phyloP scores from a whole-genome alignment of 2,888 invertebrate genomes.

The Mesochorus sp. region DNA sequence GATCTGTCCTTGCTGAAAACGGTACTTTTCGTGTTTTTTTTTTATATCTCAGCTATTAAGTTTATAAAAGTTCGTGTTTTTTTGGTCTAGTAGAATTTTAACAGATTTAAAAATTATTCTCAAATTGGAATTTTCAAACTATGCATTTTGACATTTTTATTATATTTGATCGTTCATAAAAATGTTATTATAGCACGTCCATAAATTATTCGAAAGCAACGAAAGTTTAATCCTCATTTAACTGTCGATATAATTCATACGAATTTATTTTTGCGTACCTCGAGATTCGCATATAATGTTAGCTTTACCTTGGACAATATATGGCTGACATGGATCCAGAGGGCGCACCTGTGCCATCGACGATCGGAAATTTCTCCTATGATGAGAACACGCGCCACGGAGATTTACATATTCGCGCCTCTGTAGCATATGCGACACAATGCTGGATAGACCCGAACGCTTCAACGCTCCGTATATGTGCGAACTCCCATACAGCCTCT shows the following conservation, averaged over 20 bases:
- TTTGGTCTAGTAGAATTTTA: too few species aligned
- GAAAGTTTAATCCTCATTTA: constrained; percentile 21
- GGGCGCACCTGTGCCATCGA: constrained; percentile 46
- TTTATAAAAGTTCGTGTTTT: too few species aligned
- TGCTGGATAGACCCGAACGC: constrained; percentile 37
- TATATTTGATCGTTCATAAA: too few species aligned
- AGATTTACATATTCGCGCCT: constrained; percentile 42
- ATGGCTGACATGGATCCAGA: background rate
- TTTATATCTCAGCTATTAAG: too few species aligned
- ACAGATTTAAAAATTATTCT: too few species aligned
- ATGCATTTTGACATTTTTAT: too few species aligned
- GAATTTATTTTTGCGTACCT: constrained; percentile 15
- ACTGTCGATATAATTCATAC: constrained; percentile 34
- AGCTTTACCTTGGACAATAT: background rate
- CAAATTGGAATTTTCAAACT: too few species aligned
- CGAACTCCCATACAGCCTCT: constrained; percentile 9
- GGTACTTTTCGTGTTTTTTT: too few species aligned
- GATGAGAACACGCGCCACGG: constrained; percentile 27
- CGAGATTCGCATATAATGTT: background rate
- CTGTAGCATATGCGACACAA: constrained; percentile 20
- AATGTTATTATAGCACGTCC: background rate
- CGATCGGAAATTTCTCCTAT: constrained; percentile 47
- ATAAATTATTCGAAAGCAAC: constrained; percentile 19
- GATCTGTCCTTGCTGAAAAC: too few species aligned
- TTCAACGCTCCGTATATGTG: background rate